phyloP scores from a whole-genome alignment of 2,113 vertebrate genomes.

The Sapayoa aenigma region DNA sequence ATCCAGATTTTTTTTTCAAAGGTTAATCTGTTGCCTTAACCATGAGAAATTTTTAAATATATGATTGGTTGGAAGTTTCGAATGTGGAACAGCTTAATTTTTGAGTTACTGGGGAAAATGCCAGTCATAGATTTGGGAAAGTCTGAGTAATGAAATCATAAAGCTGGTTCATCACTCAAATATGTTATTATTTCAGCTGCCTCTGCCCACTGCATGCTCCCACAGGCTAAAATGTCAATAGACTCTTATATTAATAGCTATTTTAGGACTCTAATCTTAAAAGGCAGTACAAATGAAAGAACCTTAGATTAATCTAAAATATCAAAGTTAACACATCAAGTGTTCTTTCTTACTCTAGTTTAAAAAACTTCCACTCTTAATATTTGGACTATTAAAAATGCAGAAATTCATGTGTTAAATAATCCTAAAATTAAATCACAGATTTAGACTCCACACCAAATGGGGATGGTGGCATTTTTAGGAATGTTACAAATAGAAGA shows the following conservation, averaged over 20 bases:
- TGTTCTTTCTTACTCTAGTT: not conserved
- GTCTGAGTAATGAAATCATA: conserved; percentile 33
- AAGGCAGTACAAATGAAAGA: not conserved
- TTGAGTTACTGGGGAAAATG: not conserved
- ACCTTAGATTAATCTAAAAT: not conserved
- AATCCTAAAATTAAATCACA: not conserved
- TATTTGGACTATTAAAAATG: not conserved
- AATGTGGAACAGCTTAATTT: not conserved
- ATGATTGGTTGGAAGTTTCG: not conserved
- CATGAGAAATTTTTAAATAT: not conserved
- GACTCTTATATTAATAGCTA: not conserved
- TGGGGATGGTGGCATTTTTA: not conserved
- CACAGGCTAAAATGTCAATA: conserved; percentile 40
- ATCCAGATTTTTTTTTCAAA: not conserved
- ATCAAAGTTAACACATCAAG: not conserved
- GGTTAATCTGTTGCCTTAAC: not conserved
- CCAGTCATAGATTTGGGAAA: conserved; percentile 5
- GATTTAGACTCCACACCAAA: not conserved
- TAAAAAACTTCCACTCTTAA: not conserved
- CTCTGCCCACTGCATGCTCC: conserved; percentile 3
- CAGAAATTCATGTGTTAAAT: not conserved
- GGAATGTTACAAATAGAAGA: not conserved
- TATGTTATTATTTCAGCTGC: conserved; percentile 23
- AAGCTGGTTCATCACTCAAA: not conserved
- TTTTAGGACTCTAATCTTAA: not conserved